Evolutionary conservation across 2,113 vertebrate species (phyloP).

Genomic region (Triplophysa rosa): DNA sequence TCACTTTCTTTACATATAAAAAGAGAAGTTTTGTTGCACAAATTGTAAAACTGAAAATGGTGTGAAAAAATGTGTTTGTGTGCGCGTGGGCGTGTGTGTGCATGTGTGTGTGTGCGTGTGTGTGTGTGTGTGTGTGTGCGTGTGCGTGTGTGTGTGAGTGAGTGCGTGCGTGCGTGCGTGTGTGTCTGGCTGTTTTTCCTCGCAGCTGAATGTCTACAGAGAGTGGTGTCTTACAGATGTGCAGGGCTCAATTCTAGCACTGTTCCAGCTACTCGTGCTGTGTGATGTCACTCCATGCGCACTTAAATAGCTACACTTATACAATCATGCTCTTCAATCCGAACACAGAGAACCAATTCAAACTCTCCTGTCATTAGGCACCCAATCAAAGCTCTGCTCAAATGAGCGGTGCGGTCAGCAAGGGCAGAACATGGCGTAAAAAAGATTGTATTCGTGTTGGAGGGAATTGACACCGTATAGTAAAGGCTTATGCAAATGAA

Average conservation of each 20-base stretch:
- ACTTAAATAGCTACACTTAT: conserved; percentile 23
- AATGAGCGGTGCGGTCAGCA: neutral
- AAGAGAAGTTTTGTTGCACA: too few species aligned
- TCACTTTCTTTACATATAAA: too few species aligned
- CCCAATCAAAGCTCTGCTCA: conserved; percentile 3
- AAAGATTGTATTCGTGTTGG: neutral
- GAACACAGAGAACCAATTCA: conserved; percentile 1
- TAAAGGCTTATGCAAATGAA: neutral
- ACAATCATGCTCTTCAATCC: conserved; percentile 8
- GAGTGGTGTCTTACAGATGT: conserved; percentile 44
- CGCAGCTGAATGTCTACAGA: conserved; percentile 41
- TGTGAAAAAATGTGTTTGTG: too few species aligned
- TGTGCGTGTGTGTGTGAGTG: conserved; percentile 16
- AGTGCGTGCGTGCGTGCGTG: conserved; percentile 9
- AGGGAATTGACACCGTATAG: neutral
- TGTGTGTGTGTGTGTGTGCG: too few species aligned
- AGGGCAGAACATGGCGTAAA: neutral
- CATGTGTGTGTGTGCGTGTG: too few species aligned
- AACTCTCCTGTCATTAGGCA: conserved; percentile 10
- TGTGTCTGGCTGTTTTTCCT: conserved; percentile 25
- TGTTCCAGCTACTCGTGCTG: neutral
- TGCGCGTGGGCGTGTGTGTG: too few species aligned
- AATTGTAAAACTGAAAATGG: too few species aligned
- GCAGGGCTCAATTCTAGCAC: conserved; percentile 16
- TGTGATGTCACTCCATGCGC: conserved; percentile 13